These are phyloP conservation scores for Chironomus tentans DNA, from an alignment of 2,888 invertebrate species.

Conservation along the genomic window DNA sequence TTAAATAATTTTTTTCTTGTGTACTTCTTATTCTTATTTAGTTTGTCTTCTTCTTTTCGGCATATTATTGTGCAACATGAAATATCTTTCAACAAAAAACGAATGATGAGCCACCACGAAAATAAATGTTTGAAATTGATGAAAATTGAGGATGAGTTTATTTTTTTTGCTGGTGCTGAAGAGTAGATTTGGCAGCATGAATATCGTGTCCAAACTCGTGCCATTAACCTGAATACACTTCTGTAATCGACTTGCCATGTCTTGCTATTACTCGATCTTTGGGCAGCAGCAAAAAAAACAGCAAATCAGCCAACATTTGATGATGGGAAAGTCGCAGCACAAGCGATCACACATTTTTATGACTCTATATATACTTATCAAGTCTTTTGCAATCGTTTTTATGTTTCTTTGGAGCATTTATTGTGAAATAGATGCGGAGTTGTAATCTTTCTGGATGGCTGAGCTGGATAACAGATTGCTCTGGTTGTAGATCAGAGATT, in stretches of 20 bases:
- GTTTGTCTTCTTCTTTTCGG: neutral
- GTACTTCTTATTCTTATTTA: neutral
- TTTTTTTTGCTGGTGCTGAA: neutral
- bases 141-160: neutral
- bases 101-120: slow-evolving; percentile 2
- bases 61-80: neutral
- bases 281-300: neutral
- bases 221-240: slow-evolving; percentile 1
- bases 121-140: neutral
- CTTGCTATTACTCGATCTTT: neutral
- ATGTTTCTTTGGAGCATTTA: neutral
- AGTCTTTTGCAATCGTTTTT: slow-evolving; percentile 27
- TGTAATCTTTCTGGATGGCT: too few relatives aligned
- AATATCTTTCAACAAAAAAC: neutral
- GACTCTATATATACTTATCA: slow-evolving; percentile 12
- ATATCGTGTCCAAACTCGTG: neutral
- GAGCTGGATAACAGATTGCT: too few relatives aligned
- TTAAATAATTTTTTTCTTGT: neutral
- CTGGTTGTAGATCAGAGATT: too few relatives aligned
- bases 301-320: neutral
- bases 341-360: slow-evolving; percentile 25
- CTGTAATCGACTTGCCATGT: neutral
- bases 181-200: neutral
- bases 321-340: slow-evolving; percentile 22
- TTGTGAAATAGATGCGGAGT: too few relatives aligned